Conservation (phyloP, 2,113 vertebrate species). For the Microtus oregoni region DNA sequence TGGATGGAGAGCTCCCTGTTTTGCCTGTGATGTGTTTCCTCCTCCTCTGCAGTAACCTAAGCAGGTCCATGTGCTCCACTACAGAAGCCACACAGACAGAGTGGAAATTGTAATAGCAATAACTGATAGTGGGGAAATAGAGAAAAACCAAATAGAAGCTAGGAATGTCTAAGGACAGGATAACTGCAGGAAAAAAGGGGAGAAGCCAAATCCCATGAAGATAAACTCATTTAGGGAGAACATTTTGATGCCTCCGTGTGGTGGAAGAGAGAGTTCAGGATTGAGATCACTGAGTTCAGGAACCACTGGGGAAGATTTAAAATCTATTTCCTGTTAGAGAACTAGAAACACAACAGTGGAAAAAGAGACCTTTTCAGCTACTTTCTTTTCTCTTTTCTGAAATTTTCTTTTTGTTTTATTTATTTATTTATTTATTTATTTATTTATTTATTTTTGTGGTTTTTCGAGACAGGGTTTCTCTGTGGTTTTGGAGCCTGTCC, state of each 20-base stretch:
- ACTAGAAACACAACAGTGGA: neutral
- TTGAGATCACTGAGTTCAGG: neutral
- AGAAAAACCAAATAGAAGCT: neutral
- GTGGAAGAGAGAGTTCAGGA: neutral
- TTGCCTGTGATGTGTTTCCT: neutral
- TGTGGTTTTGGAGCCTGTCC: too few species aligned
- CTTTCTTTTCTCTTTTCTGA: neutral
- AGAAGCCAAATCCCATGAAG: neutral
- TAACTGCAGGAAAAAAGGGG: neutral
- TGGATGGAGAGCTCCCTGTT: neutral
- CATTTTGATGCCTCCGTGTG: neutral
- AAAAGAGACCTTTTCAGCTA: neutral
- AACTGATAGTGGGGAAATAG: neutral
- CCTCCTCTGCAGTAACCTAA: neutral
- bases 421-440: too few species aligned
- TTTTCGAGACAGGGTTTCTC: too few species aligned
- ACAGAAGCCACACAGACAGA: rapidly evolving
- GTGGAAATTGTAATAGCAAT: neutral
- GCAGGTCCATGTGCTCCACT: neutral
- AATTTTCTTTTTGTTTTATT: neutral
- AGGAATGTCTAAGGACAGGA: neutral
- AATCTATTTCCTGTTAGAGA: neutral
- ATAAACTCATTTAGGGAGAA: neutral
- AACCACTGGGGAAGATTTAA: neutral
- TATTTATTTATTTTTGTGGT: too few species aligned